Conservation (phyloP, 1,140 invertebrate genomes). For the Lasioglossum baleicum region DNA sequence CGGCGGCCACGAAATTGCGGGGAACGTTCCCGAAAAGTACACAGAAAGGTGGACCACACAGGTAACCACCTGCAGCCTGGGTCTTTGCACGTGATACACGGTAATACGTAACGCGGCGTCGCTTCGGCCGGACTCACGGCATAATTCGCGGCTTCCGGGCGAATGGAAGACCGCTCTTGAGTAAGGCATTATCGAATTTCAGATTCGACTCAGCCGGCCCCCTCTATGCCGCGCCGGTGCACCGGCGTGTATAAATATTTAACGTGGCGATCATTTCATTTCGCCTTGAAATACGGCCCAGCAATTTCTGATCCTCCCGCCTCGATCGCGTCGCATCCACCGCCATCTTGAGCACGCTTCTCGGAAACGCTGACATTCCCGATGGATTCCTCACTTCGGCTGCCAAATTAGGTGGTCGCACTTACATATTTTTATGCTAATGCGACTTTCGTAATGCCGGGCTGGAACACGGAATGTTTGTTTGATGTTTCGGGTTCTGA, state of each 20-base stretch:
- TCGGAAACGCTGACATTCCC: not conserved
- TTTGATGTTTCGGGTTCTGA: too few relatives aligned
- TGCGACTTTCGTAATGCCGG: too few relatives aligned
- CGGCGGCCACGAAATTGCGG: conserved; percentile 26
- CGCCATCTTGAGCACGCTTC: not conserved
- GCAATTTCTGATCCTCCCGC: conserved; percentile 13
- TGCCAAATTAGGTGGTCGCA: too few relatives aligned
- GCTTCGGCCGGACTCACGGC: conserved; percentile 54
- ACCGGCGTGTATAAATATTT: conserved; percentile 71
- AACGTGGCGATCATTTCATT: conserved; percentile 64
- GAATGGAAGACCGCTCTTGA: conserved; percentile 68
- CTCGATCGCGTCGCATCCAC: not conserved
- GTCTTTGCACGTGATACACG: conserved; percentile 67
- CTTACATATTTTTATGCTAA: too few relatives aligned
- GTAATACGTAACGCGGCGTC: conserved; percentile 65
- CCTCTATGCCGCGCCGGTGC: conserved; percentile 49
- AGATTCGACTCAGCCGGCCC: conserved; percentile 75
- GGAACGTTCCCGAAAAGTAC: conserved; percentile 24
- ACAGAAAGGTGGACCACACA: conserved; percentile 66
- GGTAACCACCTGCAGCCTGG: conserved; percentile 60
- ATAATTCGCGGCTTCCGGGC: conserved; percentile 77
- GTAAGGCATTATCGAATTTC: conserved; percentile 79
- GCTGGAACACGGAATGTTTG: too few relatives aligned
- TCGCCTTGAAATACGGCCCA: conserved; percentile 56
- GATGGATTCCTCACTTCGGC: too few relatives aligned